These are phyloP conservation scores for Acyrthosiphon pisum DNA, from an alignment of 1,140 invertebrate species.

Conservation along the genomic window DNA sequence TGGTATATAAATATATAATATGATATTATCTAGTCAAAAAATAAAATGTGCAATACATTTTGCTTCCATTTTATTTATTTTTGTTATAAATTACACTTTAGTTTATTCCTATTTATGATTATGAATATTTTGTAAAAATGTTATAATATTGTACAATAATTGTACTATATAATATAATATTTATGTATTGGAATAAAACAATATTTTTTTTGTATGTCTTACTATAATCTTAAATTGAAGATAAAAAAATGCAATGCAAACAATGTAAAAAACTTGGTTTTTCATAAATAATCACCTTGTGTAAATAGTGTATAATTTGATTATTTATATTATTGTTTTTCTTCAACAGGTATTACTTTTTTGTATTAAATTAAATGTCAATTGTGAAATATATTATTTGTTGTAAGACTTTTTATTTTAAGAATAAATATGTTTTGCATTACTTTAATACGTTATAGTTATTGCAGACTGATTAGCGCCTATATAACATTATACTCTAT, in stretches of 20 bases:
- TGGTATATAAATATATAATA: background rate
- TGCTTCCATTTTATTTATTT: background rate
- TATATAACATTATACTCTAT: background rate
- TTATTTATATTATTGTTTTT: background rate
- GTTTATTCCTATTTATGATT: background rate
- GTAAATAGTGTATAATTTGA: background rate
- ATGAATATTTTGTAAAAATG: background rate
- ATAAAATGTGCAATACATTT: background rate
- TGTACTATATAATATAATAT: background rate
- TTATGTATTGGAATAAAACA: background rate
- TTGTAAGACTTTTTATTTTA: background rate
- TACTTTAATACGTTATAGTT: background rate
- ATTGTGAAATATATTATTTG: background rate
- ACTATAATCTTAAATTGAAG: background rate
- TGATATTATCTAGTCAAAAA: background rate
- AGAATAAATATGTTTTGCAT: background rate
- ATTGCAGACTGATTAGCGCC: background rate
- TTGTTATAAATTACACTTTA: background rate
- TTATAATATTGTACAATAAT: background rate
- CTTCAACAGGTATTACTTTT: background rate
- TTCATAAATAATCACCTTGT: background rate
- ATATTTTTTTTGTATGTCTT: background rate
- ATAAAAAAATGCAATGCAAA: background rate
- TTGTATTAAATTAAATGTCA: background rate
- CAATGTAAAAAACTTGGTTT: background rate